phyloP scores from a whole-genome alignment of 1,140 invertebrate species.

The Amphibalanus amphitrite region DNA sequence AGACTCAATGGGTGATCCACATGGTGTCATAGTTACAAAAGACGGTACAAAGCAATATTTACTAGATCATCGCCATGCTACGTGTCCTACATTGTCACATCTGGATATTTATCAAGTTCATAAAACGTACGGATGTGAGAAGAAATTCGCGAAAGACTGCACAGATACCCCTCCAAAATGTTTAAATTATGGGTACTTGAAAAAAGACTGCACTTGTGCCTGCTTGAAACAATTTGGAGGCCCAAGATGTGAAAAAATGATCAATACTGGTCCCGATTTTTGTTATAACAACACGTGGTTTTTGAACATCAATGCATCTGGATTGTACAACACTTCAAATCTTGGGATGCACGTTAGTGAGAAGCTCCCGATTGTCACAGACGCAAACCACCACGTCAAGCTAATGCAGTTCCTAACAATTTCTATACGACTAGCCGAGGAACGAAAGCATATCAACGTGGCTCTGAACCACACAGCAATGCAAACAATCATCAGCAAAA shows the following conservation, averaged over 20 bases:
- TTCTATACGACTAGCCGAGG: not conserved
- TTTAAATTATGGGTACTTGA: not conserved
- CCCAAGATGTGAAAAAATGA: not conserved
- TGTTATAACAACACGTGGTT: not conserved
- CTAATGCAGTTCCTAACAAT: not conserved
- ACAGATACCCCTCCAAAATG: not conserved
- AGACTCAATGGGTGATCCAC: not conserved
- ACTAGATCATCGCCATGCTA: not conserved
- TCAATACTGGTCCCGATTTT: not conserved
- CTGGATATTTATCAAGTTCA: not conserved
- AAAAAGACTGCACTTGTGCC: not conserved
- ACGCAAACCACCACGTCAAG: not conserved
- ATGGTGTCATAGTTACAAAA: not conserved
- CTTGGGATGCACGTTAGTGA: not conserved
- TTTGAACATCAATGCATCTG: not conserved
- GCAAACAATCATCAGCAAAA: not conserved
- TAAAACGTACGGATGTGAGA: not conserved
- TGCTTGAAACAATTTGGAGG: not conserved
- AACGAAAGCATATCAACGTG: not conserved
- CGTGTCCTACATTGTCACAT: not conserved
- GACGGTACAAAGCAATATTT: not conserved
- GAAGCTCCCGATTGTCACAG: not conserved
- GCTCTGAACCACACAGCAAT: not conserved
- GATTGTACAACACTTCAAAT: not conserved
- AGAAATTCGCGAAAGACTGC: not conserved